Conservation (phyloP, 2,113 vertebrate species). For the Plotosus lineatus region DNA sequence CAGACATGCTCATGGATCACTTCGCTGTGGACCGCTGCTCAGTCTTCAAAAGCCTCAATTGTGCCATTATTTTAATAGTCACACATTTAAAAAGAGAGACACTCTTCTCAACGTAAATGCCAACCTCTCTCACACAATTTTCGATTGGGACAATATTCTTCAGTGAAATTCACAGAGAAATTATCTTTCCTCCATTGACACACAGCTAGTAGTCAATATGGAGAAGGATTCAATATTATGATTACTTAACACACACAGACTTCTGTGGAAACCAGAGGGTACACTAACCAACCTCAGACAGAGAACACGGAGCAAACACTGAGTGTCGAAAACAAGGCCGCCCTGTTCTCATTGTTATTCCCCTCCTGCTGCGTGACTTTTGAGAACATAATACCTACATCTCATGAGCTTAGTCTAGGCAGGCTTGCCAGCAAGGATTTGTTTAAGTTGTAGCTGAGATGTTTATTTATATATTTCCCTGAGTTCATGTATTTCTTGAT, state of each 20-base stretch:
- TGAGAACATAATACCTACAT: constrained; percentile 40
- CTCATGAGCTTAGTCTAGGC: constrained; percentile 39
- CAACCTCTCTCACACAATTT: not conserved
- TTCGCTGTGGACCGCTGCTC: not conserved
- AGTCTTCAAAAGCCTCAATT: constrained; percentile 41
- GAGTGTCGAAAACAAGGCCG: constrained; percentile 16
- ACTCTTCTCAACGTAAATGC: constrained; percentile 7
- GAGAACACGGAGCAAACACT: not conserved
- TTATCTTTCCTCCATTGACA: too few species aligned
- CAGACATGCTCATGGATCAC: constrained; percentile 30
- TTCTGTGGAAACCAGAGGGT: constrained; percentile 3
- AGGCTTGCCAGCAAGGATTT: constrained; percentile 39
- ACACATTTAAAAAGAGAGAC: constrained; percentile 35
- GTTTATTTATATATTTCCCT: constrained; percentile 25
- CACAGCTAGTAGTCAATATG: constrained; percentile 6
- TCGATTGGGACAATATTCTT: not conserved
- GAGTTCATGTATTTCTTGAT: constrained; percentile 1
- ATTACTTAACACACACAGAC: not conserved
- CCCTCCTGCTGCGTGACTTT: not conserved
- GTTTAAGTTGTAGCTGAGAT: constrained; percentile 4
- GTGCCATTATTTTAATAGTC: constrained; percentile 38
- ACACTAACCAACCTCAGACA: constrained; percentile 39
- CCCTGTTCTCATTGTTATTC: constrained; percentile 37
- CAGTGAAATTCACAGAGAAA: constrained; percentile 20
- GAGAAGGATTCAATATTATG: not conserved